phyloP scores from a whole-genome alignment of 1,140 invertebrate species.

The Cheumatopsyche charites region DNA sequence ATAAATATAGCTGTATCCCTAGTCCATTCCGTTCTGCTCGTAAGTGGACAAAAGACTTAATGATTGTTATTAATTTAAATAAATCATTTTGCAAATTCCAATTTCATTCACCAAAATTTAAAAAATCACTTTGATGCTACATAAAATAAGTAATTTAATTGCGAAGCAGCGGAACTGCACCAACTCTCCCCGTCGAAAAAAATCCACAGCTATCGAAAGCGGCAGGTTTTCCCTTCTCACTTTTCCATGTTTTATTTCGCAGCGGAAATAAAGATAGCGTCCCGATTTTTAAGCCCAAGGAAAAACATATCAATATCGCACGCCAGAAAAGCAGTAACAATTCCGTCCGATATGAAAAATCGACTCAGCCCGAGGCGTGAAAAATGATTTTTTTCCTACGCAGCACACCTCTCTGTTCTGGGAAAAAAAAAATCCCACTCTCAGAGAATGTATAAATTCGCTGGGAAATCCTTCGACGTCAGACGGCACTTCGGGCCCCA shows the following conservation, averaged over 20 bases:
- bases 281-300: constrained; percentile 22
- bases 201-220: not conserved
- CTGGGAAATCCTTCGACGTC: constrained; percentile 4
- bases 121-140: too few relatives aligned
- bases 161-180: too few relatives aligned
- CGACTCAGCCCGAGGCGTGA: constrained; percentile 13
- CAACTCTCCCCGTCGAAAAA: not conserved
- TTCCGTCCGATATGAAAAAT: constrained; percentile 28
- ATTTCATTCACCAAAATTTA: too few relatives aligned
- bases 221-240: too few relatives aligned
- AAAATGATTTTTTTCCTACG: constrained; percentile 15
- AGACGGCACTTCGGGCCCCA: not conserved
- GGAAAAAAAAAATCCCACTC: too few relatives aligned
- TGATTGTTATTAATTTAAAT: too few relatives aligned
- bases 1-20: too few relatives aligned
- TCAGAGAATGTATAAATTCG: constrained; percentile 5
- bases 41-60: too few relatives aligned
- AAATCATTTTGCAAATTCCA: too few relatives aligned
- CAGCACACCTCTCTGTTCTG: not conserved
- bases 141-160: too few relatives aligned
- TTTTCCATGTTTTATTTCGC: not conserved
- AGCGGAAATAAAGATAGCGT: constrained; percentile 23
- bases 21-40: too few relatives aligned
- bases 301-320: constrained; percentile 28
- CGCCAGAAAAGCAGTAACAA: constrained; percentile 22